Conservation (phyloP, 1,140 invertebrate genomes). For the Marisa cornuarietis region DNA sequence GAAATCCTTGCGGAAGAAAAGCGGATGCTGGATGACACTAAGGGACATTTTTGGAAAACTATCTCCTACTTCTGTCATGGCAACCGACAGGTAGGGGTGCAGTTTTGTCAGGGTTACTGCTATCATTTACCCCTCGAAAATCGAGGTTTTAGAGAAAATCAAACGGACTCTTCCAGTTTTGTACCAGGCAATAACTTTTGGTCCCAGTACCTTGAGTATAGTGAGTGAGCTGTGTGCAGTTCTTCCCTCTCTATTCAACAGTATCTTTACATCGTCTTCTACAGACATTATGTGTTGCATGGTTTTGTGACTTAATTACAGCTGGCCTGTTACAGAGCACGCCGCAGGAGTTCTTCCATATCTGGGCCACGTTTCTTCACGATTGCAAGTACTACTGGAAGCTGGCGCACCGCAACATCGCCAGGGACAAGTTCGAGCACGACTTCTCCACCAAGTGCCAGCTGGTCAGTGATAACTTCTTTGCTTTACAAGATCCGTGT, state of each 20-base stretch:
- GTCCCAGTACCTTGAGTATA: too few species aligned
- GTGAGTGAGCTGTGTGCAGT: too few species aligned
- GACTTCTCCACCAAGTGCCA: constrained; percentile 56
- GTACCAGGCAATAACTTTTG: too few species aligned
- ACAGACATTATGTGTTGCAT: neutral
- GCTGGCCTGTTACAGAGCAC: constrained; percentile 37
- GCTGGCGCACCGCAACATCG: constrained; percentile 56
- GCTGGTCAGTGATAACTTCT: constrained; percentile 39
- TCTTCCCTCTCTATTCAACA: too few species aligned
- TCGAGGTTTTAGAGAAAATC: too few species aligned
- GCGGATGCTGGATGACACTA: constrained; percentile 49
- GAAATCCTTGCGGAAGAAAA: constrained; percentile 57
- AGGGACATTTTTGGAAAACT: constrained; percentile 47
- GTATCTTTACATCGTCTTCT: too few species aligned
- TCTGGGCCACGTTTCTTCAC: constrained; percentile 60
- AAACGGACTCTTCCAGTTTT: too few species aligned
- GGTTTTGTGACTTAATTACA: neutral
- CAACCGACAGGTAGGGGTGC: constrained; percentile 34
- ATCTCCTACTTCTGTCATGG: constrained; percentile 46
- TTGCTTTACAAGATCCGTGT: neutral
- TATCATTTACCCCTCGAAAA: too few species aligned
- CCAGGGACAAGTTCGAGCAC: constrained; percentile 55
- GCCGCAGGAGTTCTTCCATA: constrained; percentile 55
- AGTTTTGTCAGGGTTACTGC: too few species aligned
- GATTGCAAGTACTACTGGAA: constrained; percentile 64